These are phyloP conservation scores for Monomorium pharaonis DNA, from an alignment of 1,140 invertebrate genomes.

Conservation along the genomic window DNA sequence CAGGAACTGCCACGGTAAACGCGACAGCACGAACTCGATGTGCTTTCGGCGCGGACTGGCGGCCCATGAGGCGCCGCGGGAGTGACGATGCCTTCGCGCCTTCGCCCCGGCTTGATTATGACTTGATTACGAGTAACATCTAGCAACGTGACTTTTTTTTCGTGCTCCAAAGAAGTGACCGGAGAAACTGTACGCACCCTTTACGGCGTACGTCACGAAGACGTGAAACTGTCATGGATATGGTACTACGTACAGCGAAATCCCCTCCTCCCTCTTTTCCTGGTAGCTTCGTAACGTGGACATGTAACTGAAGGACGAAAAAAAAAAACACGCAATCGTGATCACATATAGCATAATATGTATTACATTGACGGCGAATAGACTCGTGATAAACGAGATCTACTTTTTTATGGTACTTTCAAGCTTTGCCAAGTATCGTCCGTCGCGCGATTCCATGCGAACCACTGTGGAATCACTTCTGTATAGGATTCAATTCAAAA, in stretches of 20 bases:
- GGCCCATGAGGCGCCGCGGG: constrained; percentile 53
- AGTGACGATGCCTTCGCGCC: constrained; percentile 52
- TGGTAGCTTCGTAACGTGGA: neutral
- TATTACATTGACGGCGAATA: neutral
- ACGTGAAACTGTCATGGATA: neutral
- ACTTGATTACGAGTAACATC: constrained; percentile 7
- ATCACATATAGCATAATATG: neutral
- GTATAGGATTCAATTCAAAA: constrained; percentile 57
- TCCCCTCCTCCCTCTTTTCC: neutral
- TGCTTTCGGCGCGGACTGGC: constrained; percentile 63
- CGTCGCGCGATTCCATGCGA: neutral
- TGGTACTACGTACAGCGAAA: constrained; percentile 27
- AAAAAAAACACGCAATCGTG: neutral
- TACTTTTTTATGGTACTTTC: constrained; percentile 47
- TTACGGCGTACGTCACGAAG: neutral
- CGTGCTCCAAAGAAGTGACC: constrained; percentile 18
- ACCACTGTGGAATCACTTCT: constrained; percentile 13
- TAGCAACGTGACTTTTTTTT: constrained; percentile 23
- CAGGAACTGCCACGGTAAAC: constrained; percentile 57
- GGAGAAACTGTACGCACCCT: constrained; percentile 10
- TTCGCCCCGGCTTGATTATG: neutral
- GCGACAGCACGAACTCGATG: constrained; percentile 62
- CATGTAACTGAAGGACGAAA: neutral
- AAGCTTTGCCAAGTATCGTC: constrained; percentile 34
- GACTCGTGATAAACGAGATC: constrained; percentile 16